These are phyloP conservation scores for Cladopsammia gracilis DNA, from an alignment of 64 coral and sea anemone species.

Conservation along the genomic window DNA sequence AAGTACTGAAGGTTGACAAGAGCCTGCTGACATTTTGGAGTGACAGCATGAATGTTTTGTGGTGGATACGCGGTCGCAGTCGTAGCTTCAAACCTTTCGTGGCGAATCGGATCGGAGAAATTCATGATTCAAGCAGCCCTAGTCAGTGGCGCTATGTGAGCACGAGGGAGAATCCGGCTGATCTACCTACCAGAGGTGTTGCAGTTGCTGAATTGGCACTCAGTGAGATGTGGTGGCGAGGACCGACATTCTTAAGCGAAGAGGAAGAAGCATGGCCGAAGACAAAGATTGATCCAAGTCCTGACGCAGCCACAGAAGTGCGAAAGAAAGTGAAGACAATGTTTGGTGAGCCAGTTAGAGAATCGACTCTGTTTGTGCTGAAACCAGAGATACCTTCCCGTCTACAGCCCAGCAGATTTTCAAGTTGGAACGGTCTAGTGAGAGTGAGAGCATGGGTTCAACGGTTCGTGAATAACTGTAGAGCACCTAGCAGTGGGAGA, in stretches of 20 bases:
- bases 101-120: not conserved
- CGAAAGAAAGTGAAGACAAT: not conserved
- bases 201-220: too few relatives aligned
- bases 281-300: not conserved
- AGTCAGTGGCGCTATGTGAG: conserved; percentile 40
- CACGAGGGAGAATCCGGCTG: conserved; percentile 36
- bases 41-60: conserved; percentile 60
- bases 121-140: conserved; percentile 39
- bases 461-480: conserved; percentile 65
- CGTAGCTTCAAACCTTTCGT: not conserved
- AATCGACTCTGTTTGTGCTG: not conserved
- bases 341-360: not conserved
- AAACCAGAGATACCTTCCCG: not conserved
- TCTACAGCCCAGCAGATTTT: conserved; percentile 46
- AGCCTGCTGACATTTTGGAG: conserved; percentile 7
- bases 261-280: not conserved
- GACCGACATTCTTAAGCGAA: not conserved
- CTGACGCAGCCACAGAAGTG: not conserved
- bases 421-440: conserved; percentile 10
- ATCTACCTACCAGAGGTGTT: conserved; percentile 43
- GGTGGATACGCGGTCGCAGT: not conserved
- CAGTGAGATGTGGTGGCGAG: too few relatives aligned
- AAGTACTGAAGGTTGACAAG: not conserved
- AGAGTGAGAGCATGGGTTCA: conserved; percentile 61
- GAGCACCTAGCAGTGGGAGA: conserved; percentile 19